Percentiles rank a stretch among this genome's conserved stretches.
Evolutionary conservation across 2,113 vertebrate species (phyloP).

Genomic region (Crotalus helleri): DNA sequence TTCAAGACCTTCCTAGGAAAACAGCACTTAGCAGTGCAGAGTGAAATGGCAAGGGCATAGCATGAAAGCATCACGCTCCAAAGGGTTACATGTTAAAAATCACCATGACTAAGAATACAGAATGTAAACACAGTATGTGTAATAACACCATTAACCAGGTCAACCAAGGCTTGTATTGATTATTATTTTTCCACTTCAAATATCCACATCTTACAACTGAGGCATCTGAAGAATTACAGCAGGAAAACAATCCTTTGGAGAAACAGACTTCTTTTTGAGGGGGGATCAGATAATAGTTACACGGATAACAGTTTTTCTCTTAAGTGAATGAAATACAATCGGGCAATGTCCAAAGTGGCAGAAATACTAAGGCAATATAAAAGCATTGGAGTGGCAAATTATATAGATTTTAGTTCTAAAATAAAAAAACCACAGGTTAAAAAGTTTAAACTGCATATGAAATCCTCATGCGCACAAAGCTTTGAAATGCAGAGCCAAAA

Average conservation of each 20-base stretch:
- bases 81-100: slow-evolving; percentile 71
- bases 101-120: slow-evolving; percentile 76
- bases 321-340: slow-evolving; percentile 17
- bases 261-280: slow-evolving; percentile 43
- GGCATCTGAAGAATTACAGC: slow-evolving; percentile 66
- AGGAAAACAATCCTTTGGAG: slow-evolving; percentile 61
- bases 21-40: slow-evolving; percentile 73
- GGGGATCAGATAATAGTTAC: slow-evolving; percentile 38
- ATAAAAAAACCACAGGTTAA: neutral
- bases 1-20: slow-evolving; percentile 81
- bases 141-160: slow-evolving; percentile 71
- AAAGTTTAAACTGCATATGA: neutral
- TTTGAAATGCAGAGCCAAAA: neutral
- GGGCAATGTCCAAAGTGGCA: slow-evolving; percentile 14
- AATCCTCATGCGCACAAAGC: neutral
- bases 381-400: slow-evolving; percentile 1
- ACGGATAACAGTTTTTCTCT: slow-evolving; percentile 34
- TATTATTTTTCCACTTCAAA: slow-evolving; percentile 75
- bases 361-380: slow-evolving; percentile 32
- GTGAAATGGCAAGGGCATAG: slow-evolving; percentile 75
- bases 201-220: slow-evolving; percentile 69
- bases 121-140: slow-evolving; percentile 70
- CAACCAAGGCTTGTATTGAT: slow-evolving; percentile 70
- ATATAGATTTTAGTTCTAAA: neutral
- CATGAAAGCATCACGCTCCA: slow-evolving; percentile 69